Evolutionary conservation across 2,797 vertebrate species (phyloP), one percentile per base, ranked within the genome.

Genomic region (Ctenopoma multispine): DNA sequence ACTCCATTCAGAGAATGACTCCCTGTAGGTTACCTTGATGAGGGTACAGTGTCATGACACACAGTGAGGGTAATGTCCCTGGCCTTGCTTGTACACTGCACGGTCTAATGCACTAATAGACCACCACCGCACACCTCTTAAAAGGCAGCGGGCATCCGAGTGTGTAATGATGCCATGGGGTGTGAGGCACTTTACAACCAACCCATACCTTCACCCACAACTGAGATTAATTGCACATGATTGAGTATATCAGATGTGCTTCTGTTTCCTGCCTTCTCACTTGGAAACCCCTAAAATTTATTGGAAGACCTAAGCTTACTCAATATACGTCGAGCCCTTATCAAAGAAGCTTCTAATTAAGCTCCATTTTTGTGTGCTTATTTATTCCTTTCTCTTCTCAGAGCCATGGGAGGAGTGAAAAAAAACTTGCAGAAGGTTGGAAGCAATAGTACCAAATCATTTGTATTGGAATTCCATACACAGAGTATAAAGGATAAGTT

Each of bases 201-300:
- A 44, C 80, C 87, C 81, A 55, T 71, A 83, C 84, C 83, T 75
- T 81, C 77, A 87, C 88, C 81, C 81, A 50, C 76, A 87, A 76
- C 87, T 70, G 83, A 92, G 88, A 94, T 92, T 90, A 93, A 93
- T 93, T 92, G 83, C 82, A 84, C 81, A 86, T 92, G 92, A 94
- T 93, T 90, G 89, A 88, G 85, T 87, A 50, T 86, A 88, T 92
- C 86, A 81, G 85, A 88, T 89, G 77, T 0, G 7, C 63, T 38
- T 67, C 75, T 71, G 75, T 67, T 85, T 84, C 70, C 75, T 77
- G 85, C 58, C 65, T 83, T 65, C 75, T 79, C 79, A 60, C 78
- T 89, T 79, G 74, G 83, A 90, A 80, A 79, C 59, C 8, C 58
- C 66, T 21, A 54, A 74, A 82, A 84, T 90, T 88, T 90, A 91